Evolutionary conservation across 2,797 vertebrate species (phyloP).

Genomic region (Enteromius fasciolatus): DNA sequence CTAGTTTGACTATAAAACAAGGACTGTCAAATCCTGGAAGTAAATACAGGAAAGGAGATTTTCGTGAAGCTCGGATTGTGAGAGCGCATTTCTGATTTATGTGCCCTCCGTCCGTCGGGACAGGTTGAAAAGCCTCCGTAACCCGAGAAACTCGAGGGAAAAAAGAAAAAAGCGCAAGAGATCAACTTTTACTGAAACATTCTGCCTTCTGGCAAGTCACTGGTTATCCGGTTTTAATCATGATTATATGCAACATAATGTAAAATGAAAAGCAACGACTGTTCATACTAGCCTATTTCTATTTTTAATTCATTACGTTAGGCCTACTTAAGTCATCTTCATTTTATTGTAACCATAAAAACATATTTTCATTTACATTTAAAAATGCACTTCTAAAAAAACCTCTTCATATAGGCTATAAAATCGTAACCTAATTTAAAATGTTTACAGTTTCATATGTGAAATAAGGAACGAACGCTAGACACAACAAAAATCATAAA

Average conservation of each 20-base stretch:
- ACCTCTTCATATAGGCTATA: too few relatives aligned
- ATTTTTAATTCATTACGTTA: background rate
- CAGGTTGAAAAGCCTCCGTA: slow-evolving; percentile 81
- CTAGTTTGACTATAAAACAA: background rate
- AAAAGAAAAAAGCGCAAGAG: slow-evolving; percentile 52
- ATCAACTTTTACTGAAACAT: slow-evolving; percentile 71
- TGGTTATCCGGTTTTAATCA: slow-evolving; percentile 74
- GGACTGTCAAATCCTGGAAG: slow-evolving; percentile 59
- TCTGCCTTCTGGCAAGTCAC: slow-evolving; percentile 71
- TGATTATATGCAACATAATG: slow-evolving; percentile 13
- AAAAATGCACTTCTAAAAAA: background rate
- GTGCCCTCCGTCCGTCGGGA: slow-evolving; percentile 71
- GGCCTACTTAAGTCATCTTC: background rate
- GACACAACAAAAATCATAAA: background rate
- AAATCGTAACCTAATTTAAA: background rate
- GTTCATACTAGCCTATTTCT: background rate
- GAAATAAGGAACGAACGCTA: background rate
- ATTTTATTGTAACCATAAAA: background rate
- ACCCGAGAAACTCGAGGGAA: slow-evolving; percentile 73
- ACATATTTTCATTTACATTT: background rate
- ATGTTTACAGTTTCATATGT: background rate
- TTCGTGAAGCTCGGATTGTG: slow-evolving; percentile 61
- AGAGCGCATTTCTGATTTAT: slow-evolving; percentile 82
- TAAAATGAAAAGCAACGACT: background rate
- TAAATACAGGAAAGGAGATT: slow-evolving; percentile 24